phyloP scores from a whole-genome alignment of 1,140 invertebrate genomes.

The Drosophila triauraria region DNA sequence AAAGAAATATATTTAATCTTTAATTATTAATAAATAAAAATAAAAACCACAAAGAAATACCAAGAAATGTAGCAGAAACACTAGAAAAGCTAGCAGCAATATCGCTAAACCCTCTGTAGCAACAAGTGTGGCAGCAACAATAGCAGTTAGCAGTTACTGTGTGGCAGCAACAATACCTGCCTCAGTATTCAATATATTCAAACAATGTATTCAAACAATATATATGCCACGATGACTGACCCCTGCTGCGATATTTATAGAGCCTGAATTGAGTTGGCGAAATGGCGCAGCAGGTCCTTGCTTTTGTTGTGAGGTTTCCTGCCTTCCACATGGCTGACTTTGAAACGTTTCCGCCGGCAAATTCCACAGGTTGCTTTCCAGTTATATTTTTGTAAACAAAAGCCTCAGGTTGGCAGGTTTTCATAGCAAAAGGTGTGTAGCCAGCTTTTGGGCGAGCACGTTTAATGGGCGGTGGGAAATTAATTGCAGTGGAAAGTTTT shows the following conservation, averaged over 20 bases:
- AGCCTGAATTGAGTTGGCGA: conserved; percentile 12
- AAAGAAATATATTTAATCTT: background rate
- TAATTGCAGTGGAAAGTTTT: conserved; percentile 7
- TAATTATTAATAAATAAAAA: background rate
- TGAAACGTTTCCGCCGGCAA: conserved; percentile 19
- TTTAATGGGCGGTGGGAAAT: conserved; percentile 21
- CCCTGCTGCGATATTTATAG: conserved; percentile 51
- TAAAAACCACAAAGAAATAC: background rate
- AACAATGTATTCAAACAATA: background rate
- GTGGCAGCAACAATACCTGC: background rate
- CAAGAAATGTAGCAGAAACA: background rate
- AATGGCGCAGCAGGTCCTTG: conserved; percentile 18
- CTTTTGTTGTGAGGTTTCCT: conserved; percentile 4
- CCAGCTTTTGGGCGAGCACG: conserved; percentile 45
- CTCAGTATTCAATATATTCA: background rate
- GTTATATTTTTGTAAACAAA: conserved; percentile 21
- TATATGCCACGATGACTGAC: conserved; percentile 9
- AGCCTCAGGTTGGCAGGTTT: background rate
- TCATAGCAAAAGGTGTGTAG: conserved; percentile 8
- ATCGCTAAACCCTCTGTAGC: background rate
- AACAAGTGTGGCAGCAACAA: background rate
- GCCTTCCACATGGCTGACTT: conserved; percentile 17
- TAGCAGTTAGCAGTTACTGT: background rate
- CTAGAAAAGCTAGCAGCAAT: no score
- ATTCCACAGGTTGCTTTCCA: conserved; percentile 5